Evolutionary conservation across 2,888 invertebrate genomes (phyloP).

Genomic region (Prenolepis imparis): DNA sequence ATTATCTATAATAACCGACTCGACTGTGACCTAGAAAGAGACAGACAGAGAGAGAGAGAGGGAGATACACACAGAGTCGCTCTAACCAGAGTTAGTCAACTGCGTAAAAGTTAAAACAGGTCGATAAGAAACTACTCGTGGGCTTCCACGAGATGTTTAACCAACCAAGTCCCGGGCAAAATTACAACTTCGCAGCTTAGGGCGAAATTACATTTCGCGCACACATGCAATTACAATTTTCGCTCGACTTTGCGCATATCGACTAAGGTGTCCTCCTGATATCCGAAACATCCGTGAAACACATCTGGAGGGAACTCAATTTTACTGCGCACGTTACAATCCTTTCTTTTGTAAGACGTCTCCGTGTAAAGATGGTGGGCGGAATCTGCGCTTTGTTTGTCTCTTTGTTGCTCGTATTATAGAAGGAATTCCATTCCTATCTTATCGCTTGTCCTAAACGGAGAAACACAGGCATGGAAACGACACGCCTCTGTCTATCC

Average conservation of each 20-base stretch:
- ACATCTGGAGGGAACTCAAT: not conserved
- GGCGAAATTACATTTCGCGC: not conserved
- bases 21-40: conserved; percentile 37
- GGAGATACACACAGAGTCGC: not conserved
- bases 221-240: not conserved
- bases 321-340: not conserved
- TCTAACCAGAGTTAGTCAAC: conserved; percentile 43
- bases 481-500: conserved; percentile 15
- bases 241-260: not conserved
- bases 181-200: not conserved
- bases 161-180: not conserved
- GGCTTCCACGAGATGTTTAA: conserved; percentile 16
- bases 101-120: conserved; percentile 36
- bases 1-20: conserved; percentile 33
- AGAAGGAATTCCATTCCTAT: too few species aligned
- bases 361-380: not conserved
- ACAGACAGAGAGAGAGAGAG: not conserved
- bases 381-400: not conserved
- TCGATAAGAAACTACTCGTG: conserved; percentile 44
- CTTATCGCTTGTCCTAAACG: not conserved
- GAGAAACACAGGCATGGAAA: conserved; percentile 31
- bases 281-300: not conserved
- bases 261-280: not conserved
- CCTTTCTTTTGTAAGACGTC: not conserved
- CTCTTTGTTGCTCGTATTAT: too few species aligned